Percentiles rank a stretch among this genome's conserved stretches.
Conservation (phyloP, 2,113 vertebrate species). For the Trematomus loennbergii region DNA sequence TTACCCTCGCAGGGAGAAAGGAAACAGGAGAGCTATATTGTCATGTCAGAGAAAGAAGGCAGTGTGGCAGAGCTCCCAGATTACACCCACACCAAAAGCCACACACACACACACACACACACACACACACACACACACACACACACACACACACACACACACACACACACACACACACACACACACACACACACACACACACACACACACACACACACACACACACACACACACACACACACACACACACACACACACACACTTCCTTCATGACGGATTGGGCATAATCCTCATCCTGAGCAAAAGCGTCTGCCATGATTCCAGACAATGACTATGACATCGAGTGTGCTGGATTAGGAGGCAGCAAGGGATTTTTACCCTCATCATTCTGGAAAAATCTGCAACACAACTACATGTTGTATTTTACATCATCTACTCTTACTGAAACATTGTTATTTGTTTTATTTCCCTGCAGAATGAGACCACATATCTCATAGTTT, state of each 20-base stretch:
- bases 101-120: constrained; percentile 20
- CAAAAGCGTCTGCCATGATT: constrained; percentile 53
- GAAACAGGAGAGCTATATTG: constrained; percentile 41
- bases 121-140: not conserved
- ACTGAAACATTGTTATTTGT: not conserved
- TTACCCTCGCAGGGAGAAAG: not conserved
- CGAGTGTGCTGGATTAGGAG: constrained; percentile 61
- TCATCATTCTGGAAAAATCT: constrained; percentile 37
- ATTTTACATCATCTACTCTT: not conserved
- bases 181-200: not conserved
- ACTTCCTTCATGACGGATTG: constrained; percentile 69
- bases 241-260: too few relatives aligned
- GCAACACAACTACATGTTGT: constrained; percentile 21
- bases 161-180: constrained; percentile 14
- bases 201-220: too few relatives aligned
- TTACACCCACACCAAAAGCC: constrained; percentile 47
- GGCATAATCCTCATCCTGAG: constrained; percentile 71
- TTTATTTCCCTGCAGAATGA: not conserved
- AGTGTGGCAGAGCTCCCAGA: constrained; percentile 62
- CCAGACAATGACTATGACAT: constrained; percentile 67
- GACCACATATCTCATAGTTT: too few relatives aligned
- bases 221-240: too few relatives aligned
- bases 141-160: constrained; percentile 25
- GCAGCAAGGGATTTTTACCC: constrained; percentile 48
- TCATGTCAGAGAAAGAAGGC: constrained; percentile 50